Base-by-base conservation (phyloP, 2,113 vertebrate genomes). In the Nyctereutes procyonoides region DNA sequence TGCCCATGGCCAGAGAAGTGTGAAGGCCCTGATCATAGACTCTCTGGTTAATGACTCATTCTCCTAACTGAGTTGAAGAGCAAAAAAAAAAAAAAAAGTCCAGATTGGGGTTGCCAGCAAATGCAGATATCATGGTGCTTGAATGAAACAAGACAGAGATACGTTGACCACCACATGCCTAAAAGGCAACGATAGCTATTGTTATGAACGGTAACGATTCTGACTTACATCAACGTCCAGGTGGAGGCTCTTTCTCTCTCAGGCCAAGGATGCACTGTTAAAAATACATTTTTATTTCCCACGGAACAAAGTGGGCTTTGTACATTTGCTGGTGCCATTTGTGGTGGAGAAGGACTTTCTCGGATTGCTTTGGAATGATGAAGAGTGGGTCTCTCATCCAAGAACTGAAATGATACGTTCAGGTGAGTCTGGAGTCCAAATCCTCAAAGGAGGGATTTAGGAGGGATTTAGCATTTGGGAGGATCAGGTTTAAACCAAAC, bases 401-500 rank as follows among this genome's bases (percentile, higher is more conserved):
- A 97, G 85, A 98, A 95, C 77, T 95, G 94, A 98, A 98, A 97
- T 88, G 95, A 93, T 97, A 97, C 81, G 94, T 98, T 96, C 97
- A 98, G 96, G 97, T 97, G 97, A 98, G 97, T 97, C 96, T 9
- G 1, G 83, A 81, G 80, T 96, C 96, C 88, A 96, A 80, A 97
- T 96, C 95, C 98, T 97, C 97, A 96, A 96, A 98, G 97, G 95
- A 82, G 96, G 91, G 97, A 98, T 96, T 98, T 96, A 97, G 93
- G 51, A 97, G 95, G 26, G 74, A 77, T 51, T 77, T 51, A 88
- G 94, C 94, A 96, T 96, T 96, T 76, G 90, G 97, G 92, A 96
- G 97, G 95, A 97, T 98, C 97, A 92, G 77, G 73, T 97, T 98
- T 97, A 97, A 97, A 96, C 79, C 95, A 97, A 97, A 98, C 97